phyloP scores from a whole-genome alignment of 1,140 invertebrate species.

The Aphis gossypii region DNA sequence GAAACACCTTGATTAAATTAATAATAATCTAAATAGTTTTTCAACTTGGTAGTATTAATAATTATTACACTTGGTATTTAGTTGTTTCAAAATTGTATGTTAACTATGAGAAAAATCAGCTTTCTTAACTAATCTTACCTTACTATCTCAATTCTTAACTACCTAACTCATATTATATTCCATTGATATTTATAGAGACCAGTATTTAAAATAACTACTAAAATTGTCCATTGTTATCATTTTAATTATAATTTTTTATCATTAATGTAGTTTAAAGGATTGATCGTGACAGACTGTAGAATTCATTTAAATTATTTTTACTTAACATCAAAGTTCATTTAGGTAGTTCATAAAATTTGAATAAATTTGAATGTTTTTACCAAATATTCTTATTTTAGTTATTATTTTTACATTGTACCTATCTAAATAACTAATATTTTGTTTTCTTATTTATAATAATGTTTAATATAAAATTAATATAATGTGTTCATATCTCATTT shows the following conservation, averaged over 20 bases:
- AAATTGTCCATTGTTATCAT: background rate
- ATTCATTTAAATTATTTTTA: background rate
- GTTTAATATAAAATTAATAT: background rate
- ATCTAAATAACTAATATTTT: slow-evolving; percentile 30
- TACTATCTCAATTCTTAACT: background rate
- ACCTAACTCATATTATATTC: background rate
- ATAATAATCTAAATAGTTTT: background rate
- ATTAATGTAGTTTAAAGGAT: background rate
- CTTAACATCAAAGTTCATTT: background rate
- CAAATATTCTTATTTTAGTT: background rate
- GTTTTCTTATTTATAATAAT: background rate
- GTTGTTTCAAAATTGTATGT: background rate
- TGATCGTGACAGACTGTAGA: background rate
- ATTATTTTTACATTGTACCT: background rate
- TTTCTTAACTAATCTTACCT: background rate
- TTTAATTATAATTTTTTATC: background rate
- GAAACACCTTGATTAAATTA: background rate
- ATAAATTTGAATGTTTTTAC: background rate
- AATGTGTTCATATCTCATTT: slow-evolving; percentile 35
- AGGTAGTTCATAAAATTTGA: slow-evolving; percentile 11
- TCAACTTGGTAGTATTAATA: background rate
- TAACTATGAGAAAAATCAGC: background rate
- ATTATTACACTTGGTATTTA: background rate
- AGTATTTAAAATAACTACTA: background rate
- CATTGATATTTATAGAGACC: background rate